Evolutionary conservation across 1,140 invertebrate genomes (phyloP).

Genomic region (Scaptomyza hsui): DNA sequence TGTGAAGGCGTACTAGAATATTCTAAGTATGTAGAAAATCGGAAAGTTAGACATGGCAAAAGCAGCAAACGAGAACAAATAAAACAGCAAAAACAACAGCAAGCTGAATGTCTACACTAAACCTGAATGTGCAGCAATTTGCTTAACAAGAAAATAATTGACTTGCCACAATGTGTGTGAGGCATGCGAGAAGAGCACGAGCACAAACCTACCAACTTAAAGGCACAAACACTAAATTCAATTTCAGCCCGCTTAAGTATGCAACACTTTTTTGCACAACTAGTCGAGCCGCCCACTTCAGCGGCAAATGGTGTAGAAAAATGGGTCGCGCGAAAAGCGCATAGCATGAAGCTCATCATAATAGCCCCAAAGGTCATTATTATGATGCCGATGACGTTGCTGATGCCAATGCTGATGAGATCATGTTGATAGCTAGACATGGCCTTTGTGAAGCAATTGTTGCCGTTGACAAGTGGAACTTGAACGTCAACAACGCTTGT

Average conservation of each 20-base stretch:
- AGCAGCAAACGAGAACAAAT: slow-evolving; percentile 24
- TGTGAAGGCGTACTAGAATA: background rate
- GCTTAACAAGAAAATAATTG: slow-evolving; percentile 80
- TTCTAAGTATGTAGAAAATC: slow-evolving; percentile 21
- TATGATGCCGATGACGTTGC: slow-evolving; percentile 14
- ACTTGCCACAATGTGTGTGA: slow-evolving; percentile 46
- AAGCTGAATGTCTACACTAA: slow-evolving; percentile 56
- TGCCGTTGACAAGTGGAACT: slow-evolving; percentile 72
- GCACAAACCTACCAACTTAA: slow-evolving; percentile 29
- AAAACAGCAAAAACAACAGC: slow-evolving; percentile 26
- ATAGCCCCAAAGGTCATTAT: slow-evolving; percentile 36
- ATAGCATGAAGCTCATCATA: slow-evolving; percentile 63
- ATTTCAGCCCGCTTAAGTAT: slow-evolving; percentile 61
- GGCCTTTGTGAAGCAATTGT: slow-evolving; percentile 17
- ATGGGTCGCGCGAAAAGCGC: slow-evolving; percentile 69
- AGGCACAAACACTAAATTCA: slow-evolving; percentile 58
- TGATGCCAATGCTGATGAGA: slow-evolving; percentile 24
- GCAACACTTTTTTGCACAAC: slow-evolving; percentile 53
- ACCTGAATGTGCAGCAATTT: slow-evolving; percentile 77
- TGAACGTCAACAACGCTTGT: slow-evolving; percentile 73
- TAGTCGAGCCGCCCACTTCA: slow-evolving; percentile 44
- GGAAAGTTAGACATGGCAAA: slow-evolving; percentile 28
- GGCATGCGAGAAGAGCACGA: slow-evolving; percentile 16
- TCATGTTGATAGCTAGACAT: slow-evolving; percentile 34
- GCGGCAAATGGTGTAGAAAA: slow-evolving; percentile 63